These are phyloP conservation scores for Drosophila malerkotliana DNA, from an alignment of 1,140 invertebrate genomes.

Conservation along the genomic window DNA sequence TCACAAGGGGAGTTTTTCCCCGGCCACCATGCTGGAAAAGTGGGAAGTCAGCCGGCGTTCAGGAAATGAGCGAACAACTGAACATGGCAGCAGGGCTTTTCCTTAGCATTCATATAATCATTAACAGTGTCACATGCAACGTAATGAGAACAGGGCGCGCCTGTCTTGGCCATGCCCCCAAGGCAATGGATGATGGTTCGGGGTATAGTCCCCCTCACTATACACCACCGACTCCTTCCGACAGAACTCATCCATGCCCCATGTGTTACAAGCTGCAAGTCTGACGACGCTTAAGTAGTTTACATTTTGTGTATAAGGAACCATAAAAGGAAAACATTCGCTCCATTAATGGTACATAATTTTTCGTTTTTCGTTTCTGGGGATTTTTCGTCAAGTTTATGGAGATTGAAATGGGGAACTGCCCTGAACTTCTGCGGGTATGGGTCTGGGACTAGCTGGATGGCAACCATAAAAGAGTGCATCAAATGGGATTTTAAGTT, in stretches of 20 bases:
- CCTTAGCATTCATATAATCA: slow-evolving; percentile 70
- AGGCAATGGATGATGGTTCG: slow-evolving; percentile 22
- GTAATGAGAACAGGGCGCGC: slow-evolving; percentile 77
- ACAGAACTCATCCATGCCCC: not conserved
- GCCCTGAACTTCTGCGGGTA: slow-evolving; percentile 47
- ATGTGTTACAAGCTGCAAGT: slow-evolving; percentile 47
- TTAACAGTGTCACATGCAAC: slow-evolving; percentile 83
- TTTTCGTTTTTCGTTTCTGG: slow-evolving; percentile 70
- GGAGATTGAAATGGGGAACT: slow-evolving; percentile 71
- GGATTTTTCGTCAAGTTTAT: slow-evolving; percentile 80
- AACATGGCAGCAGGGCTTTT: slow-evolving; percentile 32
- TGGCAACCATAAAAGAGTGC: slow-evolving; percentile 72
- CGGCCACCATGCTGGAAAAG: slow-evolving; percentile 7
- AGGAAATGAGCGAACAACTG: slow-evolving; percentile 51
- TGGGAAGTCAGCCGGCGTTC: slow-evolving; percentile 38
- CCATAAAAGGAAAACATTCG: slow-evolving; percentile 82
- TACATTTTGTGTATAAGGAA: slow-evolving; percentile 75
- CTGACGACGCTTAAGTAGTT: slow-evolving; percentile 76
- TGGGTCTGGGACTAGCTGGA: not conserved
- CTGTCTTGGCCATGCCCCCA: slow-evolving; percentile 52
- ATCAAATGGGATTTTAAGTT: slow-evolving; percentile 82
- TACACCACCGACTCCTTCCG: not conserved
- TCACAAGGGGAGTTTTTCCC: slow-evolving; percentile 49
- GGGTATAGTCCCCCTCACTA: not conserved
- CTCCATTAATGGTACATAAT: slow-evolving; percentile 83